Percentiles rank a stretch among this genome's conserved stretches.
phyloP scores from a whole-genome alignment of 2,888 invertebrate species.

The Troides aeacus region DNA sequence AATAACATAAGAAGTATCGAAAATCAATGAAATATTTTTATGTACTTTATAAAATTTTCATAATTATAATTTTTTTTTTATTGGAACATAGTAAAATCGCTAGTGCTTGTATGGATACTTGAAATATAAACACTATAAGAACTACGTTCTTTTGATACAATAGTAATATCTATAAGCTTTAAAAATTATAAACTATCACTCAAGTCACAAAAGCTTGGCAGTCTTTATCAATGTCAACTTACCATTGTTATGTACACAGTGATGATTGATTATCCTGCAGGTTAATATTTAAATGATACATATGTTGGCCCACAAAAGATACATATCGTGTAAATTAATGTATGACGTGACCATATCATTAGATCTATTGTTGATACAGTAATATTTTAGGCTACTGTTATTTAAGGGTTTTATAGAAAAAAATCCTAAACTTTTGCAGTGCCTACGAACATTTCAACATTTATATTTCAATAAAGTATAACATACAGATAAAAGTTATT shows the following conservation, averaged over 20 bases:
- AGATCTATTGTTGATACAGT: not conserved
- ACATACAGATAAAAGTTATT: not conserved
- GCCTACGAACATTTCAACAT: not conserved
- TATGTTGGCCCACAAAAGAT: constrained; percentile 23
- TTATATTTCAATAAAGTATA: not conserved
- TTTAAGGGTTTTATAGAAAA: not conserved
- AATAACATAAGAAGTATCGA: too few relatives aligned
- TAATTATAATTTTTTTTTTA: not conserved
- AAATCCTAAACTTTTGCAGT: not conserved
- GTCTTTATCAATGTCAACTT: constrained; percentile 17
- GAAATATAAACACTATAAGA: not conserved
- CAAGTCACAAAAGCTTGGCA: constrained; percentile 10
- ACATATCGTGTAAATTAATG: constrained; percentile 16
- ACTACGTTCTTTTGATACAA: not conserved
- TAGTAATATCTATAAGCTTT: not conserved
- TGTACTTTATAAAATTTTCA: not conserved
- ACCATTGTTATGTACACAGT: constrained; percentile 20
- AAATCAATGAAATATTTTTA: not conserved
- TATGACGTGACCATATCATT: not conserved
- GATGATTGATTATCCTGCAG: constrained; percentile 23
- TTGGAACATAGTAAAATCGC: not conserved
- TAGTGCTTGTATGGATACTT: not conserved
- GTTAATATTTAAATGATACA: constrained; percentile 26
- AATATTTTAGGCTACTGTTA: not conserved
- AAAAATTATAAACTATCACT: not conserved